Evolutionary conservation across 1,140 invertebrate species (phyloP), one percentile per base, ranked within the genome.

Genomic region (Wiebesia pumilae): DNA sequence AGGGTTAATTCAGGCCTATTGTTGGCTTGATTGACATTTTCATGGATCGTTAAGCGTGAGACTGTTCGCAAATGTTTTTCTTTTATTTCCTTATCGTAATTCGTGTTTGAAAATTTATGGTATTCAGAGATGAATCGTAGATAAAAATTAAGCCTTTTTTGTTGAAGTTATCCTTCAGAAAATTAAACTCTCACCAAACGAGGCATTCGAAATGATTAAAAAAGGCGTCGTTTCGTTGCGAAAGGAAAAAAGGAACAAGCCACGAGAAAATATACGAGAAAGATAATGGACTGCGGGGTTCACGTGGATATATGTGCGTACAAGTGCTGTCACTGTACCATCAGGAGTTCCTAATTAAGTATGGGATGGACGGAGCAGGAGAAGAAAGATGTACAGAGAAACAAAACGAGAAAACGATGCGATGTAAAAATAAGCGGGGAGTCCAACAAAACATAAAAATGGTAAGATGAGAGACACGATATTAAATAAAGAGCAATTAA

Each of bases 21-120:
- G 81, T 87, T 79, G 86, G 78, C 78, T 81, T 87, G 86, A 87
- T 84, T 87, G 86, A 87, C 86, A 87, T 87, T 87, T 87, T 87
- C 83, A 87, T 82, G 83, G 87, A 84, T 87, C 87, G 87, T 87
- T 87, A 87, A 82, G 83, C 83, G 43, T 65, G 81, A 81, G 81
- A 81, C 81, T 58, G 84, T 86, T 84, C 77, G 75, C 83, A 43
- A 85, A 81, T 54, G 81, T 51, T 80, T 30, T 69, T 85, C 79
- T 79, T 85, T 85, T 85, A 40, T 81, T 58, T 71, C 21, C 78
- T 80, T 51, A 30, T 54, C 71, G 67, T 40, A 35, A 87, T 87
- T 83, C 81, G 81, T 62, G 51, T 78, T 82, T 67, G 80, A 69
- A 82, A 82, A 82, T 86, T 86, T 86, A 83, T 78, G 71, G 47